A percentile compares a stretch with the other conserved stretches of the same genome.
Conservation (phyloP, 2,888 invertebrate genomes). For the Creontiades dilutus region DNA sequence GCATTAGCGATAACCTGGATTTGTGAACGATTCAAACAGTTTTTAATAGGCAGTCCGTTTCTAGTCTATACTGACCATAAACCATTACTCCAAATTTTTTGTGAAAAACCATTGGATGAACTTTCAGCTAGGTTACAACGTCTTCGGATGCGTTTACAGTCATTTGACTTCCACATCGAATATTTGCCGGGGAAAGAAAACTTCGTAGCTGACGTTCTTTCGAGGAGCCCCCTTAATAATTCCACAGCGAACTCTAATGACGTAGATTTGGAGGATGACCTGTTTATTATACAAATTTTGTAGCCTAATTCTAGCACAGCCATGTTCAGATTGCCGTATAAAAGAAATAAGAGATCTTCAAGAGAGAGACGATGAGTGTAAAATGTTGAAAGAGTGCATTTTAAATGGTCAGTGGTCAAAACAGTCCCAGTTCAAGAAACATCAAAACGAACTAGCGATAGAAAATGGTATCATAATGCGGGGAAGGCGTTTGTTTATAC, state of each 20-base stretch:
- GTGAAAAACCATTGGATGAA: conserved; percentile 30
- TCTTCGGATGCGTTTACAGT: conserved; percentile 23
- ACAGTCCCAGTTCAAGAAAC: too few relatives aligned
- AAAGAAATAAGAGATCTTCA: too few relatives aligned
- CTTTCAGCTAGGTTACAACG: conserved; percentile 48
- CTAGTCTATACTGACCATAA: conserved; percentile 54
- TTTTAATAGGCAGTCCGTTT: conserved; percentile 44
- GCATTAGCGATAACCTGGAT: conserved; percentile 54
- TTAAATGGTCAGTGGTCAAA: too few relatives aligned
- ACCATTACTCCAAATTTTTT: conserved; percentile 45
- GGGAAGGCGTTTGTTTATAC: too few relatives aligned
- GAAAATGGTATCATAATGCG: too few relatives aligned
- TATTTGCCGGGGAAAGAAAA: conserved; percentile 48
- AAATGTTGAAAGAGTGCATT: too few relatives aligned
- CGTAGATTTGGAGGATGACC: conserved; percentile 22
- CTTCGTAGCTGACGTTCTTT: conserved; percentile 31
- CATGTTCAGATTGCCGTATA: too few relatives aligned
- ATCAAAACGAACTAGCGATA: too few relatives aligned
- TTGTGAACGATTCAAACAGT: conserved; percentile 9
- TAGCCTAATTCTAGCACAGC: too few relatives aligned
- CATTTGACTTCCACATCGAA: conserved; percentile 4
- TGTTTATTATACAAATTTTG: too few relatives aligned
- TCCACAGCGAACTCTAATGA: conserved; percentile 7
- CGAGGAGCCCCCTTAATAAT: neutral
- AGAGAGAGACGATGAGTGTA: too few relatives aligned